Conservation (phyloP, 1,140 invertebrate genomes). For the Condylostylus longicornis region DNA sequence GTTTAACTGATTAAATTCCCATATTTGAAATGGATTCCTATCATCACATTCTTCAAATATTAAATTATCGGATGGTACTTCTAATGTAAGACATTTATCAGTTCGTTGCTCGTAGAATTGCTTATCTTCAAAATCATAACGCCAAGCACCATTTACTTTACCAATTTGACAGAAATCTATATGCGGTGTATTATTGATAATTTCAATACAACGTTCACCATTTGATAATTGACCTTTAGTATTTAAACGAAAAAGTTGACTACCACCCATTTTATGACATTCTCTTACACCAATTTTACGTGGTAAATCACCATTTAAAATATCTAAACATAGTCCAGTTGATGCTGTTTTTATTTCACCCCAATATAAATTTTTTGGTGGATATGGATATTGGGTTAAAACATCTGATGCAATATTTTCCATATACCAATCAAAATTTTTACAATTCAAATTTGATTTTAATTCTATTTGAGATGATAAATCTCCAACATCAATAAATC, state of each 20-base stretch:
- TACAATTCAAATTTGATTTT: conserved; percentile 70
- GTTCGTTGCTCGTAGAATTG: conserved; percentile 62
- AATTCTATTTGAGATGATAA: conserved; percentile 64
- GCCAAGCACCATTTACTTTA: conserved; percentile 86
- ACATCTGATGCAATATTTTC: conserved; percentile 94
- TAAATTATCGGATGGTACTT: conserved; percentile 61
- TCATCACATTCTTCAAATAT: conserved; percentile 65
- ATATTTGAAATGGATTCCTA: conserved; percentile 76
- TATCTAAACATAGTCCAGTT: conserved; percentile 69
- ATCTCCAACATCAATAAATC: conserved; percentile 69
- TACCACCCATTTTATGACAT: conserved; percentile 91
- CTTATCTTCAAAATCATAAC: conserved; percentile 61
- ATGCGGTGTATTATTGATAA: conserved; percentile 68
- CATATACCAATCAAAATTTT: conserved; percentile 94
- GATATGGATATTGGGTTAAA: conserved; percentile 79
- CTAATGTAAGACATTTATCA: conserved; percentile 71
- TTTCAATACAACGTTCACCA: conserved; percentile 89
- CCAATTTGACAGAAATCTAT: conserved; percentile 78
- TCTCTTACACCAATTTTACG: conserved; percentile 57
- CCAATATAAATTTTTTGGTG: conserved; percentile 91
- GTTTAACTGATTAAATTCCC: no score
- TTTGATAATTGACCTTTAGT: conserved; percentile 84
- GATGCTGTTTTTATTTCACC: conserved; percentile 76
- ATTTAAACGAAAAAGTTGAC: conserved; percentile 87
- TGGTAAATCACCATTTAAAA: conserved; percentile 74